Base-by-base conservation (phyloP, 2,888 invertebrate species). In the Drosophila ochracea region DNA sequence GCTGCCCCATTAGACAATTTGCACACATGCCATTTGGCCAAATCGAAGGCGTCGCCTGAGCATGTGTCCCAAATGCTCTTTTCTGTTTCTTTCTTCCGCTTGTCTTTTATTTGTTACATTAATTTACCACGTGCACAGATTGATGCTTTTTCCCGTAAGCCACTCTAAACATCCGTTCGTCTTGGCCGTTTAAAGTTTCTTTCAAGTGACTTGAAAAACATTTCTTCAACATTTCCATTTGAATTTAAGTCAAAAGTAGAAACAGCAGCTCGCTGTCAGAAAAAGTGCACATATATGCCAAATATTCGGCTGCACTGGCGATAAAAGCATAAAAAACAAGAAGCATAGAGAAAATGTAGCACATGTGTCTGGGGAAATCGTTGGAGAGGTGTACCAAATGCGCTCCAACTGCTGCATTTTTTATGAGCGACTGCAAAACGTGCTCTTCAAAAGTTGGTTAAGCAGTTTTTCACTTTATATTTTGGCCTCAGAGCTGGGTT, bases 1-100 rank as follows among this genome's bases (percentile, higher is more conserved):
- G 77, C 81, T 89, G 89, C 72, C 68, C 80, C 85, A 89, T 85
- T 85, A 85, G 89, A 86, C 85, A 84, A 85, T 85, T 86, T 89
- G 70, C 84, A 80, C 83, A 85, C 79, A 73, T 81, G 76, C 68
- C 73, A 78, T 72, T 78, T 81, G 69, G 69, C 68, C 78, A 76
- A 76, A 67, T 75, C 67, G 60, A 67, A 60, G 54, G 39, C 65
- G 49, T 53, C 50, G 58, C 31, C 64, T 47, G 50, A 55, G 43
- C 70, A 71, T 80, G 53, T 80, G 69, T 78, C 66, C 69, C 80
- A 57, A 50, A 31, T 74, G 54, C 65, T 72, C 43, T 64, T 64
- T 61, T 64, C 58, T 68, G 50, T 30, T 16, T 54, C 28, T 50
- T 11, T 2, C 5, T 50, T 37, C 49, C 31, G 39, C 55, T 61